Evolutionary conservation across 2,113 vertebrate genomes (phyloP), one percentile per base, ranked within the genome.

Genomic region (Lepisosteus osseus): DNA sequence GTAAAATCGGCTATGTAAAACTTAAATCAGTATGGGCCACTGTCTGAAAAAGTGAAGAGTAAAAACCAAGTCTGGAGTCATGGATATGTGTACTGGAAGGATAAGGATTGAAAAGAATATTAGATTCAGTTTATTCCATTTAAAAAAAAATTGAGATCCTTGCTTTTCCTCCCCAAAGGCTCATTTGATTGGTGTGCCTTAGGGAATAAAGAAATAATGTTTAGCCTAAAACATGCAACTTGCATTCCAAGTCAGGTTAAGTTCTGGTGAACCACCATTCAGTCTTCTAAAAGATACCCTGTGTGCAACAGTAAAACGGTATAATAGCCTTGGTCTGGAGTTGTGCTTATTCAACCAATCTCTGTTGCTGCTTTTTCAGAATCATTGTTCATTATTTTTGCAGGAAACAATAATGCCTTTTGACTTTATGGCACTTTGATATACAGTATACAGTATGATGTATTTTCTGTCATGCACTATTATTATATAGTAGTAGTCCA

Each of bases 401-500:
- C 72, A 67, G 79, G 68, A 74, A 69, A 77, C 82, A 80, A 82
- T 90, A 87, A 92, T 90, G 83, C 85, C 83, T 78, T 80, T 83
- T 88, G 88, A 89, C 89, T 90, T 91, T 86, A 84, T 85, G 78
- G 87, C 88, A 88, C 89, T 92, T 90, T 88, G 85, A 90, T 89
- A 86, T 91, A n/a, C 65, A 69, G 55, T 64, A 61, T 14, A 29
- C 29, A 29, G 56, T 59, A 59, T n/a, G 11, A n/a, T 13, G n/a
- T 0, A 13, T 59, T 59, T 59, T 4, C 56, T 59, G 0, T 59
- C 3, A 59, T 12, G 56, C 11, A 12, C 56, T 14, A 59, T 59
- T 59, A 59, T 59, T 14, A n/a, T 59, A 6, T 59, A n/a, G 1
- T 59, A 29, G 29, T 29, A 29, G 29, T 29, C 29, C 29, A 29